phyloP scores from a whole-genome alignment of 2,113 vertebrate species.

The Notechis scutatus region DNA sequence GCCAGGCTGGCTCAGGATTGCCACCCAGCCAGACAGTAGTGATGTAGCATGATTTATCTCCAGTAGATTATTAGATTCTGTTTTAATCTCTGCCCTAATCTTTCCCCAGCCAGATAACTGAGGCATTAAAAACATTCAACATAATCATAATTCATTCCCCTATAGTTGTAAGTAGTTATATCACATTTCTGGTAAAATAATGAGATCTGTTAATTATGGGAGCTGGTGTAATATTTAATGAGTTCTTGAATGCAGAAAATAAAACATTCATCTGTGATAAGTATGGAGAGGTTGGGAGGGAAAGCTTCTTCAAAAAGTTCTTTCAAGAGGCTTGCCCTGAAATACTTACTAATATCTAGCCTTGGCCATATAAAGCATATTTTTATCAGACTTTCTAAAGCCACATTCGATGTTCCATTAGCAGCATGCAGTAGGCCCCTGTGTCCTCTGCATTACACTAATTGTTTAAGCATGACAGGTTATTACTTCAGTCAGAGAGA shows the following conservation, averaged over 20 bases:
- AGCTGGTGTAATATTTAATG: background rate
- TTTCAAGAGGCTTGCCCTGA: background rate
- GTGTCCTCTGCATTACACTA: conserved; percentile 58
- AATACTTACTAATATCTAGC: background rate
- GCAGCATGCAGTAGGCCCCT: conserved; percentile 43
- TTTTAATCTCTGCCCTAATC: background rate
- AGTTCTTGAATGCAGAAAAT: background rate
- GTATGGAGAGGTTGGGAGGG: background rate
- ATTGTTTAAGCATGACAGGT: conserved; percentile 63
- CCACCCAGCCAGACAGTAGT: background rate
- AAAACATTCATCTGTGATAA: background rate
- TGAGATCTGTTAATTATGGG: background rate
- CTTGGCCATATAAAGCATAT: conserved; percentile 29
- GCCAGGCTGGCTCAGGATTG: background rate
- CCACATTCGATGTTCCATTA: conserved; percentile 50
- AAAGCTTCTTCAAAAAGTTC: background rate
- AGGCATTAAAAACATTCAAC: background rate
- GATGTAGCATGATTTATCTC: background rate
- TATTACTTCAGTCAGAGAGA: conserved; percentile 58
- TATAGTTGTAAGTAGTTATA: background rate
- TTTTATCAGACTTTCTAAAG: conserved; percentile 51
- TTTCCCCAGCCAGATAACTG: background rate
- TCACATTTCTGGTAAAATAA: conserved; percentile 5
- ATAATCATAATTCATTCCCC: background rate
- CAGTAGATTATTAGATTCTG: background rate